Evolutionary conservation across 2,888 invertebrate species (phyloP), one percentile per base, ranked within the genome.

Genomic region (Chromoteleia sp.): DNA sequence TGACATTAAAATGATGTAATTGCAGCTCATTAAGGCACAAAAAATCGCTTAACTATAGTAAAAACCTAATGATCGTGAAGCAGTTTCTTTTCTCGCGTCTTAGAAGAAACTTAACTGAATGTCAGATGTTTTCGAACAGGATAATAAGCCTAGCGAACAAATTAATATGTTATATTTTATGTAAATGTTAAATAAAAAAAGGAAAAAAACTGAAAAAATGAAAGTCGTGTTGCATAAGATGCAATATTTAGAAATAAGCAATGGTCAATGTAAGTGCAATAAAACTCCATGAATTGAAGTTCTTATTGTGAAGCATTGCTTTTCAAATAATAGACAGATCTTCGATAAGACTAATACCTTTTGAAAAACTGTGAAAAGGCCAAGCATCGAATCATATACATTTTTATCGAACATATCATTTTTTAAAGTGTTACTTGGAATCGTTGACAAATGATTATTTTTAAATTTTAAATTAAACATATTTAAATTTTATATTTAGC

Each of bases 211-310:
- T 50, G 7, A 84, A 83, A 82, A 82, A 83, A 65, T 83, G 83
- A 84, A 84, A 85, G 77, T 84, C 75, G 63, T 61, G 33, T 81
- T 84, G 78, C 75, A 75, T 81, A 82, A 78, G 41, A 84, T 83
- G 80, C 81, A 48, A 84, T 59, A 83, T 74, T 83, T 78, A 78
- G 84, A 75, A 75, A 68, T 75, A 76, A 81, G 85, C 83, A 84
- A 84, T 83, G 83, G 85, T 85, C 84, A 85, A 87, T 84, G 85
- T 85, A 87, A 85, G 88, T 90, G 89, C 89, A 90, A 90, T 90
- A 89, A 89, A 85, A 88, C 86, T 87, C 87, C 79, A 86, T 87
- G 84, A 41, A 89, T 89, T 89, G 88, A 89, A 89, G 88, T 87
- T 88, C 86, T 81, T 82, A 84, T 86, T 21, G 29, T 29, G 15